These are phyloP conservation scores for Alentia gelatinosa DNA, from an alignment of 2,888 invertebrate genomes.

Conservation along the genomic window DNA sequence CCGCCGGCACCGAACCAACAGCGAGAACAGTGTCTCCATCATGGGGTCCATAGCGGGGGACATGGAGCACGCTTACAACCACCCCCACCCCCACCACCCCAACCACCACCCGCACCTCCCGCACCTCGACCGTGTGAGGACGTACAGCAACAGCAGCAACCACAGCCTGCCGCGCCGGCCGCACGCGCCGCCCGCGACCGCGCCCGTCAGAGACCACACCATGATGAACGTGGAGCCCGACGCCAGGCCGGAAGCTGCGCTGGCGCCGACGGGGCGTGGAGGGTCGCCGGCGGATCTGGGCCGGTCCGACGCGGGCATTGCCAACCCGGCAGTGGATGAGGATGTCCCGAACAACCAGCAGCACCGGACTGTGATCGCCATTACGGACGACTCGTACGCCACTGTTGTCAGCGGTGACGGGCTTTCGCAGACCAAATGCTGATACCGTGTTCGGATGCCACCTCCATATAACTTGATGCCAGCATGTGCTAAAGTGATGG, in stretches of 20 bases:
- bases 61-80: neutral
- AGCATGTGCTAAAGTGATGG: neutral
- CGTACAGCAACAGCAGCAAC: neutral
- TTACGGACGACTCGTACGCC: neutral
- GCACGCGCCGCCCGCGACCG: neutral
- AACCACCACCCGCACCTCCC: neutral
- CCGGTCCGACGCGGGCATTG: neutral
- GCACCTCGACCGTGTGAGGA: neutral
- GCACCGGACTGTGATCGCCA: neutral
- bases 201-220: neutral
- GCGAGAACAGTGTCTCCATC: neutral
- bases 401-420: neutral
- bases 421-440: neutral
- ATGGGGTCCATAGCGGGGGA: neutral
- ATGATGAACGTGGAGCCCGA: neutral
- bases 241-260: neutral
- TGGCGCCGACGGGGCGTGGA: neutral
- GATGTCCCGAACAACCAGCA: neutral
- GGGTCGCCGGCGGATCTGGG: neutral
- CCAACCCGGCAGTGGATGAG: neutral
- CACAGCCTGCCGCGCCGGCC: neutral
- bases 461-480: neutral
- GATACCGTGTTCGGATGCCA: neutral
- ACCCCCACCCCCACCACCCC: neutral
- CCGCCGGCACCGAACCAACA: no score